These are phyloP conservation scores for Sylvietta virens DNA, from an alignment of 2,113 vertebrate genomes.

Conservation along the genomic window DNA sequence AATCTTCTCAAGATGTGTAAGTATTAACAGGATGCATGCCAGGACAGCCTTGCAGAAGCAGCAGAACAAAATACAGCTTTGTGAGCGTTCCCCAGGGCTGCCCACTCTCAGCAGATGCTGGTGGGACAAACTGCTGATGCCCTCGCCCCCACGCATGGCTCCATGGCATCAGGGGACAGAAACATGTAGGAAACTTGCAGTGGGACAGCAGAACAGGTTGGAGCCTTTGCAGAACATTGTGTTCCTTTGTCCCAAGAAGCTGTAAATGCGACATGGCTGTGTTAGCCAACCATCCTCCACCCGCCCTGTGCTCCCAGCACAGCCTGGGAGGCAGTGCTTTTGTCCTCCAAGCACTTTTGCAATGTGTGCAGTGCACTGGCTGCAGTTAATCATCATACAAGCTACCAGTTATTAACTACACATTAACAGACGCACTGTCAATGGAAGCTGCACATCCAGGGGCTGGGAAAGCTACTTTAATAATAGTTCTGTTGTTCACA, in stretches of 20 bases:
- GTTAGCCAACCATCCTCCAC: background rate
- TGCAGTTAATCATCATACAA: conserved; percentile 9
- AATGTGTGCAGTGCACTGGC: background rate
- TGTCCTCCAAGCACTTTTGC: background rate
- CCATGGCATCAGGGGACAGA: background rate
- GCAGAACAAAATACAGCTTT: background rate
- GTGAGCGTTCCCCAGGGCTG: background rate
- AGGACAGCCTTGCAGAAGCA: background rate
- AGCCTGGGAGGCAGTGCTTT: background rate
- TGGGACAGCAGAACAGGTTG: background rate
- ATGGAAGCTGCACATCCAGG: background rate
- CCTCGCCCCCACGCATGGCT: background rate
- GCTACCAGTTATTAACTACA: background rate
- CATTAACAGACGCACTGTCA: background rate
- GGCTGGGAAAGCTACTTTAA: background rate
- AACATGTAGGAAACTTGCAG: background rate
- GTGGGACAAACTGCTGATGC: background rate
- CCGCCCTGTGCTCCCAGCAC: background rate
- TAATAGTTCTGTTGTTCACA: background rate
- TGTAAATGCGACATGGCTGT: background rate
- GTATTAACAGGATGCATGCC: background rate
- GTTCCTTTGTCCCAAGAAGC: background rate
- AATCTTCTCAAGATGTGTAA: background rate
- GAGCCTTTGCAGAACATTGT: background rate
- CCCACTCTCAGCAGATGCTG: background rate